phyloP scores from a whole-genome alignment of 30 jellyfish, hydroid and myxozoan genomes.

The Chrysaora quinquecirrha region DNA sequence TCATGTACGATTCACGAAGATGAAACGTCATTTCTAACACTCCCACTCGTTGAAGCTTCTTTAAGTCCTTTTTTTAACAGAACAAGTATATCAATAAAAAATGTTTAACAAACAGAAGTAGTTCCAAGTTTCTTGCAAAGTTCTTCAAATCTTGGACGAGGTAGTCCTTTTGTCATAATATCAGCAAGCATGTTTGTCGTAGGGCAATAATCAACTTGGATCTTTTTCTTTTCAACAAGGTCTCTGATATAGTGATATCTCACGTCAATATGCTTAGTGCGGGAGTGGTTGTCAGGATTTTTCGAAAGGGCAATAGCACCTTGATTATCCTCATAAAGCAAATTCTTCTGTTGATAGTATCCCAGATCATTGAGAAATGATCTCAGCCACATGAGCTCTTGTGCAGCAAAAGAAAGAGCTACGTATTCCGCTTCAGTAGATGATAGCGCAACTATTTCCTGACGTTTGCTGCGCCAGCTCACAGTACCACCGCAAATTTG shows the following conservation, averaged over 20 bases:
- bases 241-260: slow-evolving; percentile 7
- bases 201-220: slow-evolving; percentile 37
- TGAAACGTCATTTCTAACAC: slow-evolving; percentile 18
- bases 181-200: slow-evolving; percentile 27
- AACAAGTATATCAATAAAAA: neutral
- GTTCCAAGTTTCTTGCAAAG: slow-evolving; percentile 28
- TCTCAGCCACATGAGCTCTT: slow-evolving; percentile 46
- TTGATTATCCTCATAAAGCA: slow-evolving; percentile 43
- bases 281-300: slow-evolving; percentile 45
- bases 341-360: slow-evolving; percentile 1
- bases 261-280: slow-evolving; percentile 48
- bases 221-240: slow-evolving; percentile 2
- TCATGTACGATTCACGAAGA: too few relatives aligned
- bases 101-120: slow-evolving; percentile 7
- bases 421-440: slow-evolving; percentile 46
- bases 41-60: slow-evolving; percentile 18
- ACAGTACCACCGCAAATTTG: too few relatives aligned
- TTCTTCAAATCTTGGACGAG: slow-evolving; percentile 31
- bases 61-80: slow-evolving; percentile 14
- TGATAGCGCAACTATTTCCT: slow-evolving; percentile 32
- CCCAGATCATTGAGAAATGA: slow-evolving; percentile 28
- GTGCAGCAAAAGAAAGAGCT: too few relatives aligned
- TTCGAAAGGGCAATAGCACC: slow-evolving; percentile 23
- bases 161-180: slow-evolving; percentile 46
- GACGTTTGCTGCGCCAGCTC: slow-evolving; percentile 51